A percentile compares a stretch with the other conserved stretches of the same genome.
phyloP scores from a whole-genome alignment of 92 coral and sea anemone genomes.

The Pocillopora meandrina region DNA sequence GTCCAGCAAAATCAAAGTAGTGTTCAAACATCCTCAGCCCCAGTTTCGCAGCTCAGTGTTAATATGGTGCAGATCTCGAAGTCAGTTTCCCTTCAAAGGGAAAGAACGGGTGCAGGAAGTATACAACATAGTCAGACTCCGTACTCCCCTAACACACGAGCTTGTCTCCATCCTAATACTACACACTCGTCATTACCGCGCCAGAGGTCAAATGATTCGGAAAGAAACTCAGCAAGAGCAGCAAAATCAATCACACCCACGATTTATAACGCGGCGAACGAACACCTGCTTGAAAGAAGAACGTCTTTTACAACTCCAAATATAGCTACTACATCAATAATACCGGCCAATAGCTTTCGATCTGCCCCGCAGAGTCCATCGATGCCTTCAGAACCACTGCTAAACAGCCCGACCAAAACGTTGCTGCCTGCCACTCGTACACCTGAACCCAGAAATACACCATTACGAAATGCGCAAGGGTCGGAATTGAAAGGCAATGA shows the following conservation, averaged over 20 bases:
- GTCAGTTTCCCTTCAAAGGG: not conserved
- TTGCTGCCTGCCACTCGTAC: not conserved
- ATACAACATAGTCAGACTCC: not conserved
- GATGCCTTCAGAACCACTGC: not conserved
- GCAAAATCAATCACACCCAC: not conserved
- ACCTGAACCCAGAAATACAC: not conserved
- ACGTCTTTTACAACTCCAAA: not conserved
- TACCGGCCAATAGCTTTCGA: not conserved
- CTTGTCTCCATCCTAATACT: not conserved
- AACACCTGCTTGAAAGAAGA: not conserved
- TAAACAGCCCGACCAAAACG: not conserved
- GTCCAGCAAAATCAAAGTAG: not conserved
- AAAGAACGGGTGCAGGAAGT: not conserved
- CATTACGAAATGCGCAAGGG: not conserved
- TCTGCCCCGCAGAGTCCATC: not conserved
- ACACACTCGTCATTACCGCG: not conserved
- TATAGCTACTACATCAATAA: not conserved
- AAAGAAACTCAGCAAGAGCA: not conserved
- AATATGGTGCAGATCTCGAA: not conserved
- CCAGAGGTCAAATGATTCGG: not conserved
- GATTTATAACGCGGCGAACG: not conserved
- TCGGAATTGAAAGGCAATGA: not conserved
- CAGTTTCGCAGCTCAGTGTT: not conserved
- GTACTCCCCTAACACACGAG: not conserved
- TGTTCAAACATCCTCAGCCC: not conserved